Evolutionary conservation across 1,140 invertebrate species (phyloP), one percentile per base, ranked within the genome.

Genomic region (Argopecten irradians): DNA sequence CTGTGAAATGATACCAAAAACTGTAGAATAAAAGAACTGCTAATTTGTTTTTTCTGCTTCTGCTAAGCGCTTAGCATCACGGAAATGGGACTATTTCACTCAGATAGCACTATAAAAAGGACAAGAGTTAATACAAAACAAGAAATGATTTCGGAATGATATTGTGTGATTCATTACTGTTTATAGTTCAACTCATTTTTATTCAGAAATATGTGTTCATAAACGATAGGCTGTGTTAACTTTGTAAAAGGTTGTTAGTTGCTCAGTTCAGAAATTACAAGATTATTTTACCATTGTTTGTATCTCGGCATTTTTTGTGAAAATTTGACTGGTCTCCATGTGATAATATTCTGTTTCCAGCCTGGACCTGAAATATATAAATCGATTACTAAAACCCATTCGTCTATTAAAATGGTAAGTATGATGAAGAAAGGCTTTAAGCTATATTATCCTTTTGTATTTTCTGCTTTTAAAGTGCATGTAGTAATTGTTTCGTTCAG

Each of bases 231-330:
- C n/a, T n/a, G n/a, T n/a, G n/a, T n/a, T n/a, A n/a, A n/a, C n/a
- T n/a, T n/a, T n/a, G n/a, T 9, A 83, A 14, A 83, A 1, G 82
- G 34, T 14, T 83, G 34, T 33, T 7, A 83, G 11, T 84, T 34
- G 8, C 33, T 34, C 3, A 84, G 8, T 7, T 34, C 9, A 7
- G 11, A 9, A 84, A 11, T 28, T 8, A 11, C 34, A 7, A 34
- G 16, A 34, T 28, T 32, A 22, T 39, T 55, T 87, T 87, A 87
- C 86, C 71, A 82, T 55, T 87, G 86, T 2, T 87, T 55, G 16
- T 46, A 87, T 16, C 39, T 87, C 28, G 86, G 28, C 34, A 87
- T 36, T 13, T 87, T 41, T 11, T 55, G 36, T 32, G 86, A 87
- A 28, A 34, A 34, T n/a, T 46, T 14, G 13, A 33, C 28, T 35